phyloP scores from a whole-genome alignment of 2,797 vertebrate species.

The Cryptoprocta ferox region DNA sequence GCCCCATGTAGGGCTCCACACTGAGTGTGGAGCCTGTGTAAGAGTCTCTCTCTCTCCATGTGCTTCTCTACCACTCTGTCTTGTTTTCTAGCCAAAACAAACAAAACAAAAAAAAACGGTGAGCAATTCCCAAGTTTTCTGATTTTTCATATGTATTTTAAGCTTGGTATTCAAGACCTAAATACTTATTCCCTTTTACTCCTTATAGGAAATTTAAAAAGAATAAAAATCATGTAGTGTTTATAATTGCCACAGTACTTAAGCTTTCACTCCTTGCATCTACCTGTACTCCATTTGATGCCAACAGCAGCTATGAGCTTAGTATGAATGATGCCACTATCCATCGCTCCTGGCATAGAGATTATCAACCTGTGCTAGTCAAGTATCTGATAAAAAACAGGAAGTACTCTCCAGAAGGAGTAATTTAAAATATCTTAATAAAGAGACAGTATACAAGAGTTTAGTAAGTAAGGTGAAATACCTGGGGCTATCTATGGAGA shows the following conservation, averaged over 20 bases:
- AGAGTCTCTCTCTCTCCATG: no score
- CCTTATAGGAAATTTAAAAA: neutral
- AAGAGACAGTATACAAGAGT: neutral
- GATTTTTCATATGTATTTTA: neutral
- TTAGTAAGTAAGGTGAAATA: neutral
- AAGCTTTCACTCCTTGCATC: neutral
- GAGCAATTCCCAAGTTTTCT: neutral
- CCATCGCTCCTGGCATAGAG: neutral
- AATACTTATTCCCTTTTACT: neutral
- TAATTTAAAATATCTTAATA: neutral
- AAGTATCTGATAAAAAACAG: neutral
- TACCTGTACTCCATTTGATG: neutral
- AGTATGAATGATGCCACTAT: neutral
- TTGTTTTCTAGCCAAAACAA: no score
- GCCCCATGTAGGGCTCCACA: no score
- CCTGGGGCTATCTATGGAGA: neutral
- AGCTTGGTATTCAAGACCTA: neutral
- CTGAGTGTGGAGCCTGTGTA: no score
- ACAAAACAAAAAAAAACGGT: no score
- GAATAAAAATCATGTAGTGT: neutral
- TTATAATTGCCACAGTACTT: neutral
- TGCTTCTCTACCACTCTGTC: no score
- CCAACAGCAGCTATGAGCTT: neutral
- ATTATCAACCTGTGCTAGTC: neutral
- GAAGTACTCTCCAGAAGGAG: neutral